Base-by-base conservation (phyloP, 53 echinoderm and acorn worm genomes). In the Luidia sarsii region DNA sequence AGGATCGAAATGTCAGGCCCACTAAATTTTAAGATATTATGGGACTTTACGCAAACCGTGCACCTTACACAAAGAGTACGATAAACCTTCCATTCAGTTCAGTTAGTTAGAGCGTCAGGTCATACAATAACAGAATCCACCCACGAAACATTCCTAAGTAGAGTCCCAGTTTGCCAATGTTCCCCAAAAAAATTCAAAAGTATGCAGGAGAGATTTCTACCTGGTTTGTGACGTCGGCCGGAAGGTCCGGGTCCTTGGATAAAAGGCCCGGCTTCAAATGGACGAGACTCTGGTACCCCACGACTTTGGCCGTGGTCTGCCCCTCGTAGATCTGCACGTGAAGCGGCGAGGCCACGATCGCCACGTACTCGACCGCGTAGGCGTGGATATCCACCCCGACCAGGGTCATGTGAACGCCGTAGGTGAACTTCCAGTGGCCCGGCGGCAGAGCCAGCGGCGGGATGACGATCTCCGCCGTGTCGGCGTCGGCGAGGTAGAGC, bases 381-480 rank as follows among this genome's bases (percentile, higher is more conserved):
- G 87, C 81, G 0, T 61, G 18, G 31, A 86, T 85, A 2, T 45
- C 36, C 21, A 84, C 85, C 9, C 60, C 15, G 20, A 31, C n/a
- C 37, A 38, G 55, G 29, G 57, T 53, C 82, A 94, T 87, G 1
- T 67, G 34, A n/a, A 94, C 90, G 0, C 64, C 75, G 75, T 94
- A 90, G 31, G 55, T 81, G 57, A 94, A 81, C 55, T 81, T 70
- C 83, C 83, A 79, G 6, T 33, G 28, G 10, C 89, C 89, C 4
- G 67, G 63, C 0, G 67, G 33, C 31, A 92, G 83, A 4, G 70
- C 70, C 64, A 49, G 73, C 4, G 91, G 88, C 0, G 83, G 83
- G 35, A 94, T 71, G 35, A 43, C 49, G 39, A 94, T 89, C 46
- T 94, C 91, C 0, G 89, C 86, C 0, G 94, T 91, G 32, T 84